phyloP scores from a whole-genome alignment of 2,888 invertebrate species.

The Nephrotoma flavescens region DNA sequence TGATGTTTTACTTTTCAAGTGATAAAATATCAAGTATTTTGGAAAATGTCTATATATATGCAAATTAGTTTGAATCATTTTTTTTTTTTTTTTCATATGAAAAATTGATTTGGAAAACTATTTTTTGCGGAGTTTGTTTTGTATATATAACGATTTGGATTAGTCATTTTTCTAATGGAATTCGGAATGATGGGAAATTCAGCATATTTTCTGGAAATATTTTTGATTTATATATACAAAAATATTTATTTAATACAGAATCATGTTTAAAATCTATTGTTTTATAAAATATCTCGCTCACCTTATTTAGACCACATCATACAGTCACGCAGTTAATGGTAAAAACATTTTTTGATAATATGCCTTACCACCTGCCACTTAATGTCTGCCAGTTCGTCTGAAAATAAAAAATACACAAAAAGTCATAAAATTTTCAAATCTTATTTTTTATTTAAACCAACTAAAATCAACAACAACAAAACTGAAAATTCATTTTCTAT shows the following conservation, averaged over 20 bases:
- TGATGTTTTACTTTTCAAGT: neutral
- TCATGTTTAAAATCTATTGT: neutral
- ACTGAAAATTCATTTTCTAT: neutral
- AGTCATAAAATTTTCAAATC: neutral
- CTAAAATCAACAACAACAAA: neutral
- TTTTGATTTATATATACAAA: neutral
- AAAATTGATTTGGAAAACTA: neutral
- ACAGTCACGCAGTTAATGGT: neutral
- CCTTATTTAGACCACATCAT: neutral
- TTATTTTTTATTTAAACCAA: neutral
- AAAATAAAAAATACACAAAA: neutral
- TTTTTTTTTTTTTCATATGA: neutral
- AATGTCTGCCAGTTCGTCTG: neutral
- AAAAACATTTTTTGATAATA: neutral
- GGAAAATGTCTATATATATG: neutral
- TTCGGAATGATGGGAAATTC: neutral
- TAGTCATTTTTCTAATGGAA: neutral
- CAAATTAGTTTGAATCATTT: neutral
- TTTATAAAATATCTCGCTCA: neutral
- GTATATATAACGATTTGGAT: neutral
- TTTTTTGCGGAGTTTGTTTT: neutral
- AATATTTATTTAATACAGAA: neutral
- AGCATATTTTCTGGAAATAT: neutral
- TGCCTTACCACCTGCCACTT: neutral
- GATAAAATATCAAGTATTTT: neutral